These are phyloP conservation scores for Margaritifera margaritifera DNA, from an alignment of 2,888 invertebrate genomes.

Conservation along the genomic window DNA sequence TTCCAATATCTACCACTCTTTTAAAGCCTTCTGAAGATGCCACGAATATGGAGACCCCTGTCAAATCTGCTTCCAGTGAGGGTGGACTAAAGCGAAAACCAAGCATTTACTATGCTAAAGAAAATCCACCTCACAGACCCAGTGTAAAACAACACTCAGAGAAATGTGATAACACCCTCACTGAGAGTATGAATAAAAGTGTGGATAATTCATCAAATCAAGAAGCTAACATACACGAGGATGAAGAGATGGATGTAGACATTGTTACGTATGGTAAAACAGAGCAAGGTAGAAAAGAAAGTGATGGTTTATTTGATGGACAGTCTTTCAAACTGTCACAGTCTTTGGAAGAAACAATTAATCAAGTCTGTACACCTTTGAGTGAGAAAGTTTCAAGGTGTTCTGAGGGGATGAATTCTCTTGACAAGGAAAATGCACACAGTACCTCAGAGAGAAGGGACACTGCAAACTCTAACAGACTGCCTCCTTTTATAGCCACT, in stretches of 20 bases:
- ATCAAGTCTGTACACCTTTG: constrained; percentile 48
- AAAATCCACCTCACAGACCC: background rate
- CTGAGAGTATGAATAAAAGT: background rate
- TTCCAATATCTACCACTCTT: constrained; percentile 60
- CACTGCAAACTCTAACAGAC: constrained; percentile 32
- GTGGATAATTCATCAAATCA: background rate
- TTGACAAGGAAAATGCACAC: constrained; percentile 21
- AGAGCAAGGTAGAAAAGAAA: constrained; percentile 6
- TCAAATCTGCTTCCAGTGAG: constrained; percentile 4
- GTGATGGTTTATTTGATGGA: constrained; percentile 21
- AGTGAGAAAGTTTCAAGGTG: constrained; percentile 25
- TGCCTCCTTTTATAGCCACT: constrained; percentile 37
- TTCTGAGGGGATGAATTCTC: background rate
- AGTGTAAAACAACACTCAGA: too few relatives aligned
- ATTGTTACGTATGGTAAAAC: constrained; percentile 4
- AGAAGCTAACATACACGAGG: background rate
- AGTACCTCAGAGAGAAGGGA: constrained; percentile 14
- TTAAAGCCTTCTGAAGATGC: constrained; percentile 46
- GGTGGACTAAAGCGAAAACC: constrained; percentile 42
- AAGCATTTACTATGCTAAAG: constrained; percentile 47
- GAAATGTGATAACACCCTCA: too few relatives aligned
- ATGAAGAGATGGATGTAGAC: background rate
- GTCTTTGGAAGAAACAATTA: constrained; percentile 46
- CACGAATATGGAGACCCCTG: constrained; percentile 7
- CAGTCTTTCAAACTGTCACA: constrained; percentile 32